These are phyloP conservation scores for Picathartes gymnocephalus DNA, from an alignment of 2,113 vertebrate species.

Conservation along the genomic window DNA sequence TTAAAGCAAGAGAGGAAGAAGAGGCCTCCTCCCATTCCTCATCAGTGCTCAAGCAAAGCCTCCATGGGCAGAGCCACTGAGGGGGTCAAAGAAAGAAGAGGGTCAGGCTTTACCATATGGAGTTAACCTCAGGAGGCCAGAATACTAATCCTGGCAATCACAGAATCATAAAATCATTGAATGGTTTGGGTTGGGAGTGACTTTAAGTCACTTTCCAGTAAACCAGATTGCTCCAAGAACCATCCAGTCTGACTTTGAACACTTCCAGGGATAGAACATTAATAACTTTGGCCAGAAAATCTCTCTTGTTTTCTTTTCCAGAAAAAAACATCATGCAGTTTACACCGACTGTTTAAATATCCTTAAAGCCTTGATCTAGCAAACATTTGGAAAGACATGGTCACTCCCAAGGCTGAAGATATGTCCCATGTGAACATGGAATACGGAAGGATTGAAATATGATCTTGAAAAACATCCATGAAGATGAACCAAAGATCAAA, in stretches of 20 bases:
- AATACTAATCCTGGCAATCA: not conserved
- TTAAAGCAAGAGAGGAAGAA: not conserved
- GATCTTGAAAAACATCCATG: not conserved
- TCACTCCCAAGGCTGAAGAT: not conserved
- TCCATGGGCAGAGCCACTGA: not conserved
- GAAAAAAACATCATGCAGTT: not conserved
- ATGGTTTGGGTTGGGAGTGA: not conserved
- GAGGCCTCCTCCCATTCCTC: not conserved
- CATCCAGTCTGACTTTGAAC: not conserved
- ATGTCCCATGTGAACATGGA: not conserved
- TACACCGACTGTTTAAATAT: not conserved
- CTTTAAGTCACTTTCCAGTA: not conserved
- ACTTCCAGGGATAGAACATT: not conserved
- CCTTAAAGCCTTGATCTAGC: not conserved
- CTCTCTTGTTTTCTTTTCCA: not conserved
- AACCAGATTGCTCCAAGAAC: not conserved
- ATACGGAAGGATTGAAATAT: not conserved
- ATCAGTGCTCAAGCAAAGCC: not conserved
- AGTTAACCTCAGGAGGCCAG: not conserved
- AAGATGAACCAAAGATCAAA: not conserved
- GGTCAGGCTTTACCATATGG: not conserved
- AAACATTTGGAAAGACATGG: not conserved
- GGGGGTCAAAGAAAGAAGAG: not conserved
- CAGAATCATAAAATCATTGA: not conserved
- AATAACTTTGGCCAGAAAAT: not conserved